These are phyloP conservation scores for Hemitrygon akajei DNA, from an alignment of 2,797 vertebrate genomes.

Conservation along the genomic window DNA sequence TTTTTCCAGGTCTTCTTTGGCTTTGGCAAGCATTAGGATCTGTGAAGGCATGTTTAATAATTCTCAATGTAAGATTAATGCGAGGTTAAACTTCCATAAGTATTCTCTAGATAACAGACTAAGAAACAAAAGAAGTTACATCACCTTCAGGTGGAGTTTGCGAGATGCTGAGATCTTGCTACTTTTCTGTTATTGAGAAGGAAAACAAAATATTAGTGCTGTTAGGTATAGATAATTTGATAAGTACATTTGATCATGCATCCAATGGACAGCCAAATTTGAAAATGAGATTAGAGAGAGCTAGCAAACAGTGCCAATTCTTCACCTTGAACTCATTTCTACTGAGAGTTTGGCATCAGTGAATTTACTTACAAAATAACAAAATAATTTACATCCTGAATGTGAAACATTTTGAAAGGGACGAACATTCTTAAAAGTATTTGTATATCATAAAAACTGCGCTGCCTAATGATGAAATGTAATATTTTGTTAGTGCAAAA, in stretches of 20 bases:
- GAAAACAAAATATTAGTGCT: background rate
- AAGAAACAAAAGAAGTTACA: conserved; percentile 35
- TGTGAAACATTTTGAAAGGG: background rate
- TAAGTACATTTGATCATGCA: background rate
- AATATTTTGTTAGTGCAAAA: background rate
- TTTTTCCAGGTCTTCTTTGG: conserved; percentile 50
- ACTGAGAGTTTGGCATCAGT: background rate
- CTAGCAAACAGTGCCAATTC: background rate
- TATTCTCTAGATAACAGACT: conserved; percentile 38
- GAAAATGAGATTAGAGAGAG: background rate
- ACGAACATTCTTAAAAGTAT: background rate
- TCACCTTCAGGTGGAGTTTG: conserved; percentile 58
- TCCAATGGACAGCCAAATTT: background rate
- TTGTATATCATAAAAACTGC: background rate
- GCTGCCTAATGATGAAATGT: background rate
- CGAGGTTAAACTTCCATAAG: background rate
- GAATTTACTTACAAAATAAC: background rate
- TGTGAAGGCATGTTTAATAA: conserved; percentile 43
- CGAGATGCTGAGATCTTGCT: conserved; percentile 59
- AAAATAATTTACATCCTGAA: background rate
- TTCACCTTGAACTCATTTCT: background rate
- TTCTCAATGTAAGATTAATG: background rate
- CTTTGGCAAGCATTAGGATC: conserved; percentile 60
- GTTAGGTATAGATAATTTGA: background rate
- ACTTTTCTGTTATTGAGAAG: conserved; percentile 44